These are phyloP conservation scores for Blastobasis adustella DNA, from an alignment of 2,888 invertebrate genomes.

Conservation along the genomic window DNA sequence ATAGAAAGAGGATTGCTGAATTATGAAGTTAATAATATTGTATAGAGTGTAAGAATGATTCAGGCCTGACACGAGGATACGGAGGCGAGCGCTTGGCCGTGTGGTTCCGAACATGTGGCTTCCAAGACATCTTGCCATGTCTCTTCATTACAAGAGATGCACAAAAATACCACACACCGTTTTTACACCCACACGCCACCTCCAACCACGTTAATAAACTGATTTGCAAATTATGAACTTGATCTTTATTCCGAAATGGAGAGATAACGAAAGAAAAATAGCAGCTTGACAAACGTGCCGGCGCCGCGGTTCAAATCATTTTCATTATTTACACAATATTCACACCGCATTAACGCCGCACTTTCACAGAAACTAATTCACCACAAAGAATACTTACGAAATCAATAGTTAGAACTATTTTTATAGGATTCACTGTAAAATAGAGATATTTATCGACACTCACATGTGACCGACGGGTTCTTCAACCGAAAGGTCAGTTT, in stretches of 20 bases:
- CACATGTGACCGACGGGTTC: constrained; percentile 94
- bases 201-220: constrained; percentile 24
- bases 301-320: constrained; percentile 54
- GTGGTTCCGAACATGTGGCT: constrained; percentile 67
- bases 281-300: constrained; percentile 70
- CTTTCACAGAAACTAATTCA: constrained; percentile 60
- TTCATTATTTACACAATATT: constrained; percentile 58
- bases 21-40: too few species aligned
- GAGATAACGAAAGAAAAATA: constrained; percentile 50
- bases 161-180: constrained; percentile 40
- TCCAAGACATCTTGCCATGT: constrained; percentile 59
- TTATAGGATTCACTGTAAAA: constrained; percentile 66
- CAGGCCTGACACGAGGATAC: constrained; percentile 30
- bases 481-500: constrained; percentile 86
- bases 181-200: constrained; percentile 29
- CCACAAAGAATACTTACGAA: constrained; percentile 69
- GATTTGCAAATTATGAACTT: constrained; percentile 32
- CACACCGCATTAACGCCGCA: constrained; percentile 45
- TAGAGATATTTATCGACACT: constrained; percentile 80
- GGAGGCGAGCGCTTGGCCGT: constrained; percentile 32
- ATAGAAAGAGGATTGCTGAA: too few species aligned
- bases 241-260: constrained; percentile 34
- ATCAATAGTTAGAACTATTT: constrained; percentile 56
- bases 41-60: neutral
- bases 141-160: constrained; percentile 33